Conservation (phyloP, 2,888 invertebrate genomes). For the Timandra comae region DNA sequence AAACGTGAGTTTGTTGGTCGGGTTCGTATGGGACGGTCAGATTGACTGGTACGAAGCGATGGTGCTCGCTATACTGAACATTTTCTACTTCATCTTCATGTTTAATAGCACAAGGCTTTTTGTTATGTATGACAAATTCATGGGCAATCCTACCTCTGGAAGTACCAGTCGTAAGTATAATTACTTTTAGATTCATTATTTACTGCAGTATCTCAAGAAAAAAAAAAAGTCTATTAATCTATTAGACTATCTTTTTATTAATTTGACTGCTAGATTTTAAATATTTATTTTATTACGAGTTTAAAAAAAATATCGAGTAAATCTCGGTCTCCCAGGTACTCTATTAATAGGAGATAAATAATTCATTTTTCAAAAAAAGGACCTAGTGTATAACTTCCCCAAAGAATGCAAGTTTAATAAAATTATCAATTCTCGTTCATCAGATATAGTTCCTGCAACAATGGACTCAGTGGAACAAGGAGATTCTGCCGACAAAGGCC, state of each 20-base stretch:
- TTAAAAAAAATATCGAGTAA: too few relatives aligned
- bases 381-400: too few relatives aligned
- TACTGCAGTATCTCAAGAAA: too few relatives aligned
- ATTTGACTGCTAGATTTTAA: too few relatives aligned
- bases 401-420: background rate
- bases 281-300: too few relatives aligned
- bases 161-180: too few relatives aligned
- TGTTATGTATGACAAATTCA: constrained; percentile 31
- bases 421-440: background rate
- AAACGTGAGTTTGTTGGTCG: constrained; percentile 82
- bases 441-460: constrained; percentile 53
- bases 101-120: constrained; percentile 79
- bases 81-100: constrained; percentile 84
- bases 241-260: too few relatives aligned
- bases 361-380: too few relatives aligned
- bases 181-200: too few relatives aligned
- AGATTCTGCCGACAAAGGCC: constrained; percentile 32
- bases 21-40: constrained; percentile 85
- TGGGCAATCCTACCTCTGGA: constrained; percentile 3
- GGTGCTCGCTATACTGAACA: constrained; percentile 83
- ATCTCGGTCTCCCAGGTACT: too few relatives aligned
- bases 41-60: constrained; percentile 89
- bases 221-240: too few relatives aligned
- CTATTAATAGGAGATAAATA: too few relatives aligned
- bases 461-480: constrained; percentile 54